A percentile compares a stretch with the other conserved stretches of the same genome.
These are phyloP conservation scores for Drosophila mayri DNA, from an alignment of 1,140 invertebrate genomes.

Conservation along the genomic window DNA sequence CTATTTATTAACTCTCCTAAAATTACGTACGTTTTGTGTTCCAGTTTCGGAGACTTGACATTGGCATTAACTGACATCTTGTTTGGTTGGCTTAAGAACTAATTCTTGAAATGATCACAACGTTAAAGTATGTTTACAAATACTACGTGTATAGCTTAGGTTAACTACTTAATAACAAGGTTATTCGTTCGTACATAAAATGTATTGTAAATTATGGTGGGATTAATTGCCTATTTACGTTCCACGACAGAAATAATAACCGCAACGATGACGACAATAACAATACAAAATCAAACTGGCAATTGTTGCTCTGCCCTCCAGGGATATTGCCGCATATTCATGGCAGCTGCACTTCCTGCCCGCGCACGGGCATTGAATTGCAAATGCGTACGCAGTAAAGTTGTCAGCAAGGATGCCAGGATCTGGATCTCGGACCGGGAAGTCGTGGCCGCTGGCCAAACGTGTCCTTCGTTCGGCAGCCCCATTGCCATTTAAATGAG, in stretches of 20 bases:
- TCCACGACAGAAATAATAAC: constrained; percentile 49
- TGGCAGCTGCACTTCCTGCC: constrained; percentile 37
- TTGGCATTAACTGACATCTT: constrained; percentile 53
- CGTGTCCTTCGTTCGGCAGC: constrained; percentile 22
- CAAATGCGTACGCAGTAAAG: constrained; percentile 56
- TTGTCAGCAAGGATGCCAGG: constrained; percentile 32
- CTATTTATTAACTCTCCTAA: constrained; percentile 35
- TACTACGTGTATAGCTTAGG: constrained; percentile 51
- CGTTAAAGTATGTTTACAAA: constrained; percentile 73
- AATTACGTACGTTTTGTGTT: constrained; percentile 43
- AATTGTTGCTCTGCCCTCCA: constrained; percentile 25
- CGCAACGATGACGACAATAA: constrained; percentile 18
- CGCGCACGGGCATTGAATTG: constrained; percentile 48
- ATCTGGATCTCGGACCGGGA: constrained; percentile 13
- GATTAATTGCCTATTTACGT: constrained; percentile 83
- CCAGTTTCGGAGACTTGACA: constrained; percentile 32
- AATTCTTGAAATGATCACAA: constrained; percentile 84
- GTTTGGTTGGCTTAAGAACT: constrained; percentile 60
- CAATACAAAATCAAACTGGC: constrained; percentile 29
- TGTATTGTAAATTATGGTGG: constrained; percentile 84
- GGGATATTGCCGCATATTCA: constrained; percentile 53
- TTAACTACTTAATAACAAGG: constrained; percentile 60
- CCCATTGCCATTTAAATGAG: constrained; percentile 47
- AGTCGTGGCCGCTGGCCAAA: constrained; percentile 23
- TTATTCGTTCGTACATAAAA: constrained; percentile 65